Evolutionary conservation across 2,888 invertebrate species (phyloP), one percentile per base, ranked within the genome.

Genomic region (Tortricodes alternella): DNA sequence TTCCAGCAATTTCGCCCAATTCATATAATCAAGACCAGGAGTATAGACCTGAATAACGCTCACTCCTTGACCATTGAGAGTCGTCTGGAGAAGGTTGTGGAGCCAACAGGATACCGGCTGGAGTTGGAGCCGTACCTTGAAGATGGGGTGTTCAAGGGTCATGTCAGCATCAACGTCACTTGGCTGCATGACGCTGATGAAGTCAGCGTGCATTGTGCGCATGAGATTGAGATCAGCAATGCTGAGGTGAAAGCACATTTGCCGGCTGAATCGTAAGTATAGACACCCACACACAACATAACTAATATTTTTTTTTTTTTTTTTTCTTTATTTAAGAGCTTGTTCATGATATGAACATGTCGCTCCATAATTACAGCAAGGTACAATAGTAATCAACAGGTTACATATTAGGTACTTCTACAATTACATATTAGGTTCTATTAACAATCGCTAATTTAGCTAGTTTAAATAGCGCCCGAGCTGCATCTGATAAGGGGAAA

Each of bases 21-120:
- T 13, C 86, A 89, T 64, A 86, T 89, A 53, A 87, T 88, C 38
- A 85, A 85, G 61, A 76, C 86, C 0, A 82, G 91, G 46, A 95
- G 95, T 70, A 94, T 95, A 60, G 95, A 95, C 71, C 78, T 95
- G 48, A 94, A 94, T 66, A 94, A 94, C 60, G 92, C 94, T 0
- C 92, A 94, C 67, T 89, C 92, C 0, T 79, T 94, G 7, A 92
- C 93, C 32, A 92, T 93, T 62, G 94, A 94, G 62, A 91, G 89
- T 1, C 91, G 94, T 3, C 75, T 95, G 46, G 93, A 94, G 0
- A 92, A 92, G 58, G 90, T 93, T 21, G 89, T 95, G 1, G 82
- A 91, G 23, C 96, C 96, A 0, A 92, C 88, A 0, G 92, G 91
- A 3, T 96, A 96, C 74, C 89, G 91, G 16, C 69, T 96, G 23